phyloP scores from a whole-genome alignment of 2,113 vertebrate species.

The Seriola quinqueradiata region DNA sequence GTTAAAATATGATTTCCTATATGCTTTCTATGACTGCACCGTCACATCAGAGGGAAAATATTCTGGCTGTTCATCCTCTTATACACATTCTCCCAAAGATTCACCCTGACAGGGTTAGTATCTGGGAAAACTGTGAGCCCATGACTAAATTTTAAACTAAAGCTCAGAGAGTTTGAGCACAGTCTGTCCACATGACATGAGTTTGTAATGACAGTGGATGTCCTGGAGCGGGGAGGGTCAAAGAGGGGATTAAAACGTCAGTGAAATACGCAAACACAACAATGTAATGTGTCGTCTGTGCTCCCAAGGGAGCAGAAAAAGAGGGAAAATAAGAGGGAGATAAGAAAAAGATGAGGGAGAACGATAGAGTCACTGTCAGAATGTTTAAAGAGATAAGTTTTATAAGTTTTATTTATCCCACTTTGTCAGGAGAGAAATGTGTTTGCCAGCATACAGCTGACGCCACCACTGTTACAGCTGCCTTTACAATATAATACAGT shows the following conservation, averaged over 20 bases:
- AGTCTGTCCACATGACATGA: not conserved
- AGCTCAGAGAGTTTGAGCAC: not conserved
- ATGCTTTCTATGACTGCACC: not conserved
- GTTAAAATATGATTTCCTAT: not conserved
- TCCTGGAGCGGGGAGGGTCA: not conserved
- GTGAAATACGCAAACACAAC: constrained; percentile 29
- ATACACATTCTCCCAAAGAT: not conserved
- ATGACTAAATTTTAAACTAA: constrained; percentile 3
- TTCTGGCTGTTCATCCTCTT: not conserved
- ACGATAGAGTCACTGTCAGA: constrained; percentile 20
- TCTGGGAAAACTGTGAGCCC: not conserved
- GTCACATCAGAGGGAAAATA: not conserved
- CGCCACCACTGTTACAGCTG: constrained; percentile 23
- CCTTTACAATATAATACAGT: constrained; percentile 35
- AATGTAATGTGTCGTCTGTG: constrained; percentile 15
- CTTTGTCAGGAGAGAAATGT: constrained; percentile 25
- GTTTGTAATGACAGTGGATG: constrained; percentile 22
- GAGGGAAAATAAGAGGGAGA: not conserved
- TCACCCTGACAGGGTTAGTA: not conserved
- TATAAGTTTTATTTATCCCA: constrained; percentile 34
- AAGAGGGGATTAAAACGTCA: constrained; percentile 36
- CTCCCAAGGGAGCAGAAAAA: constrained; percentile 1
- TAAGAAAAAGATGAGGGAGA: constrained; percentile 13
- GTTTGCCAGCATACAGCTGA: constrained; percentile 28
- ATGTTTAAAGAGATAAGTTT: constrained; percentile 34